Conservation (phyloP, 2,113 vertebrate species). For the Myrmecophaga tridactyla region DNA sequence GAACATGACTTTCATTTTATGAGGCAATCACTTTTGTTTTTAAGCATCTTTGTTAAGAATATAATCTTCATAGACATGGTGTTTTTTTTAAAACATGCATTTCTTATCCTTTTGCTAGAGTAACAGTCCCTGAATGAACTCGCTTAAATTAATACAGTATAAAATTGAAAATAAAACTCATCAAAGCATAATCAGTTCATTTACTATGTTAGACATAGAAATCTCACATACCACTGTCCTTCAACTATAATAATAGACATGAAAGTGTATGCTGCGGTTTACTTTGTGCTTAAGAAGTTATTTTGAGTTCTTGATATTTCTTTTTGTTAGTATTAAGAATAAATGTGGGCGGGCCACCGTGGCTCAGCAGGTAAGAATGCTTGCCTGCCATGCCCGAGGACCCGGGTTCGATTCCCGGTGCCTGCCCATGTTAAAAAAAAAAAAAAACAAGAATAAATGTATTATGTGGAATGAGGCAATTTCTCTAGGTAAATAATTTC, state of each 20-base stretch:
- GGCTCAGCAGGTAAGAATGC: too few species aligned
- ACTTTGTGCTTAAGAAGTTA: not conserved
- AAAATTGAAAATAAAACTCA: slow-evolving; percentile 10
- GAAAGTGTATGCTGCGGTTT: not conserved
- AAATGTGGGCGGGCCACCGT: too few species aligned
- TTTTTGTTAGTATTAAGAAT: not conserved
- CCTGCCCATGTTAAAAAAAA: too few species aligned
- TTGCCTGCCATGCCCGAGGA: too few species aligned
- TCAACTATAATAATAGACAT: not conserved
- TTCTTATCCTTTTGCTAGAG: slow-evolving; percentile 17
- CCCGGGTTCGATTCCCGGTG: too few species aligned
- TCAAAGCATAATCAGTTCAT: not conserved
- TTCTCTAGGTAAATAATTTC: slow-evolving; percentile 6
- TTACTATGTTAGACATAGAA: not conserved
- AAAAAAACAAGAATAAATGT: slow-evolving; percentile 30
- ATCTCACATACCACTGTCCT: not conserved
- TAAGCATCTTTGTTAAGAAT: slow-evolving; percentile 15
- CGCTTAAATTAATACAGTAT: slow-evolving; percentile 21
- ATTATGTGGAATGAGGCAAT: not conserved
- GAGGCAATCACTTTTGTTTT: not conserved
- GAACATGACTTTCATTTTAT: not conserved
- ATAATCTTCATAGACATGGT: not conserved
- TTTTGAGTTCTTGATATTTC: not conserved
- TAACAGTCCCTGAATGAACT: not conserved
- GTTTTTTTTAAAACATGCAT: not conserved